Percentiles rank a stretch among this genome's conserved stretches.
Conservation (phyloP, 2,113 vertebrate species). For the Callionymus lyra region DNA sequence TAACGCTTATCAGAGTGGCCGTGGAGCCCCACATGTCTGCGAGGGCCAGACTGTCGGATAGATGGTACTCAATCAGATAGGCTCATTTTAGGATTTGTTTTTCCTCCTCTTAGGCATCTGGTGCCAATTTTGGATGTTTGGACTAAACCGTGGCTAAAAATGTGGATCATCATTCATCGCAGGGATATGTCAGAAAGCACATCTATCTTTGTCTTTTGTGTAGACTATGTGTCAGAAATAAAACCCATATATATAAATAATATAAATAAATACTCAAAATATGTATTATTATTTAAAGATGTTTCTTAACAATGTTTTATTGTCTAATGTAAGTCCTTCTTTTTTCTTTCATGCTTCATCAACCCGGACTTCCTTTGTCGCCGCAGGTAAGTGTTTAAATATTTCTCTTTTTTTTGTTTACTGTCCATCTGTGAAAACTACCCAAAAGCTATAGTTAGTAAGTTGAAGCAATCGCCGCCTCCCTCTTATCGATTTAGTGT, state of each 20-base stretch:
- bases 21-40: constrained; percentile 32
- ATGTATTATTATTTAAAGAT: too few species aligned
- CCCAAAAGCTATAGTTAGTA: constrained; percentile 24
- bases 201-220: too few species aligned
- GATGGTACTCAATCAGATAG: constrained; percentile 53
- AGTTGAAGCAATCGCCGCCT: constrained; percentile 33
- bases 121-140: constrained; percentile 55
- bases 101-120: constrained; percentile 61
- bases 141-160: constrained; percentile 46
- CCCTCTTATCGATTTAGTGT: constrained; percentile 34
- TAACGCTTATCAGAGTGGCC: constrained; percentile 44
- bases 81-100: constrained; percentile 60
- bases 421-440: constrained; percentile 28
- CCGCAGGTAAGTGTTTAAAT: constrained; percentile 41
- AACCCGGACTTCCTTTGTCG: constrained; percentile 15
- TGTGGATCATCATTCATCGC: constrained; percentile 39
- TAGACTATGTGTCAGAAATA: too few species aligned
- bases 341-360: constrained; percentile 29
- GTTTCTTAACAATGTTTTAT: constrained; percentile 1
- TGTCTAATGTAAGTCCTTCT: constrained; percentile 23
- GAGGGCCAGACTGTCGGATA: constrained; percentile 33
- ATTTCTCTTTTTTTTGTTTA: constrained; percentile 12
- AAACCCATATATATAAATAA: too few species aligned
- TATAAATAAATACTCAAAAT: too few species aligned
- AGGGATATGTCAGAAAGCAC: constrained; percentile 22